Evolutionary conservation across 2,113 vertebrate genomes (phyloP).

Genomic region (Channa maculata): DNA sequence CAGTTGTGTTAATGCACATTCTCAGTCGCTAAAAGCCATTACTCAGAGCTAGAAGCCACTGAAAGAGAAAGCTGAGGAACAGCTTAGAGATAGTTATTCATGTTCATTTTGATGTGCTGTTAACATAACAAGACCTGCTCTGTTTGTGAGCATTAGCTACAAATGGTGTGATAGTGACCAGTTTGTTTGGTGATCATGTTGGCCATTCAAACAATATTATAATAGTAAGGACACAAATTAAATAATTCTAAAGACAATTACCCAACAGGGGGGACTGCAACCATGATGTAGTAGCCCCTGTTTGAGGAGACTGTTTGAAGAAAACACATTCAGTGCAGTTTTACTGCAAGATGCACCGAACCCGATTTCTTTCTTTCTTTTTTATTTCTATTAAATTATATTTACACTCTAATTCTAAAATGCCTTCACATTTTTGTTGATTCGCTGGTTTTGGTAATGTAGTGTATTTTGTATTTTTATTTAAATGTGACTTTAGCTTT

Average conservation of each 20-base stretch:
- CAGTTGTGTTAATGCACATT: neutral
- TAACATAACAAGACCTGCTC: neutral
- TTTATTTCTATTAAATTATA: neutral
- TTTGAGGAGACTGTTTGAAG: constrained; percentile 5
- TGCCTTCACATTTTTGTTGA: neutral
- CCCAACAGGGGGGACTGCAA: constrained; percentile 10
- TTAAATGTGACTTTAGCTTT: neutral
- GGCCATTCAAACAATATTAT: constrained; percentile 1
- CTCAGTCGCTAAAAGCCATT: no score
- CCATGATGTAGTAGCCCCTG: constrained; percentile 24
- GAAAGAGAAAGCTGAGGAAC: neutral
- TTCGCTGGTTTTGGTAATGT: neutral
- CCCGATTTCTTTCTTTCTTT: neutral
- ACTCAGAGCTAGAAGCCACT: neutral
- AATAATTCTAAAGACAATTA: constrained; percentile 54
- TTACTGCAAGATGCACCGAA: neutral
- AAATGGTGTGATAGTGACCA: neutral
- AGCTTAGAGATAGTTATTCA: neutral
- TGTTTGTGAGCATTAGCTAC: neutral
- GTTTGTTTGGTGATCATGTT: constrained; percentile 24
- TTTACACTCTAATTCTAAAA: neutral
- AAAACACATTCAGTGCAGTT: constrained; percentile 18
- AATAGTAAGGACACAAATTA: constrained; percentile 28
- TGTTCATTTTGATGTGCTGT: neutral
- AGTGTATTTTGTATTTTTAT: neutral